Percentiles rank a stretch among this genome's conserved stretches.
These are phyloP conservation scores for Chaetogeoica ovagalla DNA, from an alignment of 2,888 invertebrate species.

Conservation along the genomic window DNA sequence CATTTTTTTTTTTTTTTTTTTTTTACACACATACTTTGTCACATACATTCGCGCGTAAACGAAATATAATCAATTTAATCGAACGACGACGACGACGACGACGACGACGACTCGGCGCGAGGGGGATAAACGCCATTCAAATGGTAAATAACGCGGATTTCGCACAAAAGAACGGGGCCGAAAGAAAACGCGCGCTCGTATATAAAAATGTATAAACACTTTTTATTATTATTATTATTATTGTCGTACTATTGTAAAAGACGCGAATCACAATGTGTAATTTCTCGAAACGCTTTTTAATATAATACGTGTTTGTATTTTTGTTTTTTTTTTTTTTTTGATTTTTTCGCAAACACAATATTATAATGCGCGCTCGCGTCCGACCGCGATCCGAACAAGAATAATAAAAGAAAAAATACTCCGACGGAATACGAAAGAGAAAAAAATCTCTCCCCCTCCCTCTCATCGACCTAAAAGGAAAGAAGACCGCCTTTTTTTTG, in stretches of 20 bases:
- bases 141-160: conserved; percentile 18
- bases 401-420: neutral
- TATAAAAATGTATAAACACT: conserved; percentile 11
- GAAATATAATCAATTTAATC: conserved; percentile 44
- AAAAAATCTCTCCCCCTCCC: no score
- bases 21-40: no score
- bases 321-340: conserved; percentile 17
- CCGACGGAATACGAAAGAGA: neutral
- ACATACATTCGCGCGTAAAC: no score
- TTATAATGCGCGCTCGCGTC: conserved; percentile 3
- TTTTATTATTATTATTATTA: conserved; percentile 4
- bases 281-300: conserved; percentile 35
- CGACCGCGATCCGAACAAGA: conserved; percentile 10
- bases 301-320: neutral
- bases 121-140: neutral
- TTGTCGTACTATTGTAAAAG: neutral
- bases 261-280: conserved; percentile 32
- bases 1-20: no score
- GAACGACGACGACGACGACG: no score
- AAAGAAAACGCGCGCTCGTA: conserved; percentile 1
- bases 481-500: no score
- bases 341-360: conserved; percentile 33
- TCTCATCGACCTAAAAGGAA: no score
- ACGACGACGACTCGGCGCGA: neutral
- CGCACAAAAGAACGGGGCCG: neutral